Evolutionary conservation across 2,113 vertebrate species (phyloP), one percentile per base, ranked within the genome.

Genomic region (Uropsilus gracilis): DNA sequence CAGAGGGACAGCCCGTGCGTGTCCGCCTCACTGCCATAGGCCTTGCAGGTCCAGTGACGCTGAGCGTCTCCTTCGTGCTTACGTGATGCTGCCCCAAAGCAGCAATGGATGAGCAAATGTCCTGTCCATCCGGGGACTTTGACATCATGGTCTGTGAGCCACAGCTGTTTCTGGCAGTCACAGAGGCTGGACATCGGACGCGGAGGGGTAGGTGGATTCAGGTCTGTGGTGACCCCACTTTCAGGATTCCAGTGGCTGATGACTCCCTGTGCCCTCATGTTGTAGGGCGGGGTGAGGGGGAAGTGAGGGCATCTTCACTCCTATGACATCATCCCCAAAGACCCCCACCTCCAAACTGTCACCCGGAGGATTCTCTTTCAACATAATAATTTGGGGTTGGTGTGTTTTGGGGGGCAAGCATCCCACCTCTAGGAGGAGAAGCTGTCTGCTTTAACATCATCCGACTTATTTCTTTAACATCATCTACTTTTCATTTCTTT

Each of bases 221-320:
- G 18, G 30, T 24, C 44, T 30, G 6, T 28, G 30, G 30, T 8
- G 0, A 69, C 37, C 11, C 17, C 3, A 6, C 61, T 34, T 57
- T 4, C 63, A 57, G 87, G 20, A 7, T 68, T 3, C 16, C 48
- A 5, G n/a, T n/a, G n/a, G n/a, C n/a, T n/a, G n/a, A n/a, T n/a
- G n/a, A n/a, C n/a, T n/a, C n/a, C n/a, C n/a, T n/a, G n/a, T 6
- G 46, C n/a, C 34, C 18, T 53, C 13, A 5, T 37, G 3, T 0
- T n/a, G n/a, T n/a, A n/a, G n/a, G 30, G 48, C 6, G 3, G 48
- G n/a, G n/a, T n/a, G 26, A 68, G 30, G 73, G 48, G 32, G 14
- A 0, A 12, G 11, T 14, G 75, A 22, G 14, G 6, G 11, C 7
- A 0, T 11, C 16, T 59, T 63, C 37, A 34, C 30, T 18, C 20